A percentile compares a stretch with the other conserved stretches of the same genome.
phyloP scores from a whole-genome alignment of 2,888 invertebrate genomes.

The Deroplatys truncata region DNA sequence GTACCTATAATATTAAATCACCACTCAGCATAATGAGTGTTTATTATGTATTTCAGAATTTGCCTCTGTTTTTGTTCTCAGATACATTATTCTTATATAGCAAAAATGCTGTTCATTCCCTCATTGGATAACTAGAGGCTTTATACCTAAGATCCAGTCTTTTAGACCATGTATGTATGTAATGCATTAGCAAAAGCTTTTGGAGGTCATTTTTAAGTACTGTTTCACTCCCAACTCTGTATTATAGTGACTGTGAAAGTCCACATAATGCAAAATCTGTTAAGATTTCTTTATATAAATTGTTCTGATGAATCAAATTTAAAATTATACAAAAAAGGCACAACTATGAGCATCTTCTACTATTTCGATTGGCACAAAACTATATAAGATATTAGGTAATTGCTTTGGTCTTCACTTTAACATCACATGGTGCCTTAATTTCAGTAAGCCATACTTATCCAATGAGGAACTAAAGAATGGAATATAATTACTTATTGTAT shows the following conservation, averaged over 20 bases:
- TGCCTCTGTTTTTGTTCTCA: background rate
- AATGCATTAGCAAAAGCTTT: no score
- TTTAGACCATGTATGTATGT: background rate
- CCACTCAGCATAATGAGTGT: background rate
- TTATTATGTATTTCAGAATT: background rate
- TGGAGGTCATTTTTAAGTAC: background rate
- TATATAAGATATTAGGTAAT: no score
- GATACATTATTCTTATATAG: background rate
- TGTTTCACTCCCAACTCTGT: background rate
- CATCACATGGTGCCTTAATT: background rate
- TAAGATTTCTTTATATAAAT: background rate
- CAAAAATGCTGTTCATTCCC: background rate
- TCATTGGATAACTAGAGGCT: background rate
- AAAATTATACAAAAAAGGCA: background rate
- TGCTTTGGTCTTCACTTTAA: background rate
- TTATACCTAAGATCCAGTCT: background rate
- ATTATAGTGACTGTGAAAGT: background rate
- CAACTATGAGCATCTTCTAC: background rate
- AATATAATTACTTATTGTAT: no score
- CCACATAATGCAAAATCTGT: background rate
- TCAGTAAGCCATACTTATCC: background rate
- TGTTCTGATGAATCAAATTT: background rate
- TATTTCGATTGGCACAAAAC: no score
- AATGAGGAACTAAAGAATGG: background rate
- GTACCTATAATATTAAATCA: background rate